Conservation (phyloP, 2,113 vertebrate species). For the Passerina amoena region DNA sequence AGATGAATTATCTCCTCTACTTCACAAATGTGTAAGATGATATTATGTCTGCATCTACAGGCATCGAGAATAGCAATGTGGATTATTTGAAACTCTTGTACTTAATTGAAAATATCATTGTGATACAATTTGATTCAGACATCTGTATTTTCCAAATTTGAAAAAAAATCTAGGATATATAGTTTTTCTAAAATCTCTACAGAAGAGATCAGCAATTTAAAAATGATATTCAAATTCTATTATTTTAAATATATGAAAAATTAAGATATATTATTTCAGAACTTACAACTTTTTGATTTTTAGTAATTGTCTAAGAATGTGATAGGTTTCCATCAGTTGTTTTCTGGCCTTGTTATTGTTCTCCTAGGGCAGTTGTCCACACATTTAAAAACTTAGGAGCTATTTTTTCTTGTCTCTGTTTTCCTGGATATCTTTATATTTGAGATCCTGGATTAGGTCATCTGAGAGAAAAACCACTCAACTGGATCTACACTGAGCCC, state of each 20-base stretch:
- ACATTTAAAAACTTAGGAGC: background rate
- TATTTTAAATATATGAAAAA: background rate
- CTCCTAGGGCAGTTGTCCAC: background rate
- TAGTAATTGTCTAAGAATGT: background rate
- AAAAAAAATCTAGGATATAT: background rate
- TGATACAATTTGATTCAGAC: background rate
- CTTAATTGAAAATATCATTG: background rate
- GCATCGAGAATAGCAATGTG: background rate
- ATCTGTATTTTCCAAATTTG: background rate
- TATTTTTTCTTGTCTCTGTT: background rate
- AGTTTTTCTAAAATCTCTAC: background rate
- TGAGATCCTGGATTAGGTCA: background rate
- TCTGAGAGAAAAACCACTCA: background rate
- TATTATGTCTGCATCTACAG: background rate
- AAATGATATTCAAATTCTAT: background rate
- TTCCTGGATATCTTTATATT: background rate
- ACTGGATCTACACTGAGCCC: background rate
- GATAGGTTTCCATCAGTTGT: background rate
- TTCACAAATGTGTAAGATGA: background rate
- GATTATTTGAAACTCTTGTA: background rate
- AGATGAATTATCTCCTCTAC: background rate
- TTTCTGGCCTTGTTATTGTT: background rate
- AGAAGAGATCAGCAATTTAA: background rate
- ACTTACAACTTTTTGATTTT: background rate
- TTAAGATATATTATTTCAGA: background rate